Conservation (phyloP, 2,888 invertebrate species). For the Dryadula phaetusa region DNA sequence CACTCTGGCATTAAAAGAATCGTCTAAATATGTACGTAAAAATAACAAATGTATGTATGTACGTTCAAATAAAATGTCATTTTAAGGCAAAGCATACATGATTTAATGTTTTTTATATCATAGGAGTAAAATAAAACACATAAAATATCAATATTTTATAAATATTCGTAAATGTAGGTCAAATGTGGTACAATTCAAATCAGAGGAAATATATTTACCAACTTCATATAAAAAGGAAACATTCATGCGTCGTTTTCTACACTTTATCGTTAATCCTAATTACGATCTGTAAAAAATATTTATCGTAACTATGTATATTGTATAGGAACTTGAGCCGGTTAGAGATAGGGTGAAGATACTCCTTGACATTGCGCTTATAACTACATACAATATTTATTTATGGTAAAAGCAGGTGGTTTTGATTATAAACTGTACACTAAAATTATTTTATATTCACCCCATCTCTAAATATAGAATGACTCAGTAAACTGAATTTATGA, state of each 20-base stretch:
- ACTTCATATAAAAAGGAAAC: slow-evolving; percentile 83
- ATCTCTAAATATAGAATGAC: slow-evolving; percentile 54
- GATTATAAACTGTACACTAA: slow-evolving; percentile 43
- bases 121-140: slow-evolving; percentile 66
- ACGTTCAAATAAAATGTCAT: too few relatives aligned
- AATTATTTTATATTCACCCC: slow-evolving; percentile 55
- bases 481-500: slow-evolving; percentile 53
- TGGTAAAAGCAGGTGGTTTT: slow-evolving; percentile 44
- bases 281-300: slow-evolving; percentile 65
- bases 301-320: slow-evolving; percentile 63
- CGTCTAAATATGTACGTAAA: too few relatives aligned
- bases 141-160: slow-evolving; percentile 80
- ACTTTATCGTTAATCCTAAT: slow-evolving; percentile 75
- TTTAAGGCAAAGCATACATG: too few relatives aligned
- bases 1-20: too few relatives aligned
- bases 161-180: slow-evolving; percentile 84
- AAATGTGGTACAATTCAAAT: slow-evolving; percentile 84
- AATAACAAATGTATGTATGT: too few relatives aligned
- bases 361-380: slow-evolving; percentile 32
- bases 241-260: slow-evolving; percentile 81
- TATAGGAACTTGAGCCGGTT: slow-evolving; percentile 74
- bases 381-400: slow-evolving; percentile 41
- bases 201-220: slow-evolving; percentile 80
- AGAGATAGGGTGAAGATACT: slow-evolving; percentile 59
- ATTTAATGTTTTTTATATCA: background rate